A percentile compares a stretch with the other conserved stretches of the same genome.
Evolutionary conservation across 2,113 vertebrate genomes (phyloP).

Genomic region (Carlito syrichta): DNA sequence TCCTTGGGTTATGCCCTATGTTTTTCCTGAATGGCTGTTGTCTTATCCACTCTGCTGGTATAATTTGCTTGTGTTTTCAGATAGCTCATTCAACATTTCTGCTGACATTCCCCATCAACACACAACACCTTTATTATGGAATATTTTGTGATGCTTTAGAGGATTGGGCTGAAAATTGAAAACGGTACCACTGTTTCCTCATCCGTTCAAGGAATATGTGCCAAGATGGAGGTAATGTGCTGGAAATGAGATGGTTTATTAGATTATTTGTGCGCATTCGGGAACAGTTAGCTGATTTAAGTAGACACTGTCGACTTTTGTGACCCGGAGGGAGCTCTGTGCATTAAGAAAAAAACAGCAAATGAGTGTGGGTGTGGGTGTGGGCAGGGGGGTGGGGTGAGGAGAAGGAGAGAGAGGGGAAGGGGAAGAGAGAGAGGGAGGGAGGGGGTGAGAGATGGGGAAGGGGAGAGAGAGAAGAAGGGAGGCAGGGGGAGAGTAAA

Average conservation of each 20-base stretch:
- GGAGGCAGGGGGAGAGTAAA: too few species aligned
- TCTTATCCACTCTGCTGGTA: neutral
- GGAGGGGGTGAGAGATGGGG: neutral
- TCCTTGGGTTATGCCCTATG: neutral
- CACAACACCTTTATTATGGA: neutral
- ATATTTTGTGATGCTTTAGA: neutral
- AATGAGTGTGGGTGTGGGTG: neutral
- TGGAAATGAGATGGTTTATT: neutral
- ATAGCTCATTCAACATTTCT: neutral
- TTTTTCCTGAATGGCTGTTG: neutral
- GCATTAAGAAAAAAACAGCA: neutral
- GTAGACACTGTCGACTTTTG: neutral
- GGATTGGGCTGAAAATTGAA: neutral
- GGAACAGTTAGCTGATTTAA: neutral
- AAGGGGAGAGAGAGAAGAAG: neutral
- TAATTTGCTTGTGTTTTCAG: neutral
- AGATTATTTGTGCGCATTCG: neutral
- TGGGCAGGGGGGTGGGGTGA: too few species aligned
- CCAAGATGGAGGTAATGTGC: neutral
- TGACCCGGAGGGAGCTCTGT: neutral
- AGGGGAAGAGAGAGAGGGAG: neutral
- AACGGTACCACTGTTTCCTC: neutral
- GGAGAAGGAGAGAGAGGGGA: neutral
- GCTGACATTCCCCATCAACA: neutral
- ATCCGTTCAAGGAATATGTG: neutral